Conservation (phyloP, 2,797 vertebrate genomes). For the Cephalopachus bancanus region DNA sequence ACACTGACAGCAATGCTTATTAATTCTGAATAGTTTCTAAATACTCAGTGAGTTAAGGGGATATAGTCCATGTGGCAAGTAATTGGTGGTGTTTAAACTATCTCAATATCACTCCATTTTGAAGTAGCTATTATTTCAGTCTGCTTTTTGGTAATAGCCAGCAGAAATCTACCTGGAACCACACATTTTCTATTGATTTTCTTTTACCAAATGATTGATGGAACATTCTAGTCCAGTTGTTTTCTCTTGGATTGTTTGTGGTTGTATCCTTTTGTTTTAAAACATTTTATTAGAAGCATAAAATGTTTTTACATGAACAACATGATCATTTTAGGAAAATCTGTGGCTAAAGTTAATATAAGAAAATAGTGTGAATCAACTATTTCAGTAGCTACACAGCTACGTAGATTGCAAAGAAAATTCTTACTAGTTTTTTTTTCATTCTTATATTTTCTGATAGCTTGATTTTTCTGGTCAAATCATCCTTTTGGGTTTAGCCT, state of each 20-base stretch:
- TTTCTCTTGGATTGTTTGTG: conserved; percentile 1
- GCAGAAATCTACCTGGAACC: conserved; percentile 59
- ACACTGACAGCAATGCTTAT: conserved; percentile 59
- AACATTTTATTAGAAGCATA: conserved; percentile 44
- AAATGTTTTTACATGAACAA: conserved; percentile 32
- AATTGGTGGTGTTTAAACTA: conserved; percentile 68
- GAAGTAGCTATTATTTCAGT: conserved; percentile 61
- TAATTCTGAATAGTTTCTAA: conserved; percentile 74
- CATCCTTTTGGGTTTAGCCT: background rate
- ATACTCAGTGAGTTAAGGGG: conserved; percentile 47
- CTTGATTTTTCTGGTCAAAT: conserved; percentile 24
- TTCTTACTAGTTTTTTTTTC: background rate
- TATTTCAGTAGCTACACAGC: background rate
- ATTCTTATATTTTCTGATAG: background rate
- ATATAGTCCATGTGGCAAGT: conserved; percentile 53
- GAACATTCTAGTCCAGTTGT: conserved; percentile 27
- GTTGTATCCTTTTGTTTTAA: conserved; percentile 27
- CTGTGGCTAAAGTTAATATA: background rate
- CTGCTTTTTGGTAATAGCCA: conserved; percentile 29
- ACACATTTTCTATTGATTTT: conserved; percentile 50
- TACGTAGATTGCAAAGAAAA: background rate
- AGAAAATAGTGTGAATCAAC: background rate
- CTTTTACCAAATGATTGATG: conserved; percentile 37
- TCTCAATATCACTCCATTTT: conserved; percentile 56
- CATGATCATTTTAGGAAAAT: background rate